Percentiles rank a stretch among this genome's conserved stretches.
These are phyloP conservation scores for Agonum fuliginosum DNA, from an alignment of 2,888 invertebrate genomes.

Conservation along the genomic window DNA sequence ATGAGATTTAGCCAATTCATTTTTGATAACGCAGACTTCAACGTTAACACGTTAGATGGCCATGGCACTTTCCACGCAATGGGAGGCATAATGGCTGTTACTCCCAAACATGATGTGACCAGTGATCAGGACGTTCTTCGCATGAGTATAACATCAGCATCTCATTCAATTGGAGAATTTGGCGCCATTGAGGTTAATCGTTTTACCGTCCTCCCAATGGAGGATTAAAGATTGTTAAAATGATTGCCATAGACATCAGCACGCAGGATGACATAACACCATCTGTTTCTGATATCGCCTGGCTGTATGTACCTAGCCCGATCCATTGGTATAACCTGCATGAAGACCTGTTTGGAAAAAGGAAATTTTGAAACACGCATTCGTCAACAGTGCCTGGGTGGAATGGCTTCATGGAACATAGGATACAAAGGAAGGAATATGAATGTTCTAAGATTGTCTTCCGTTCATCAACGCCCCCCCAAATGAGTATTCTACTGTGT, in stretches of 20 bases:
- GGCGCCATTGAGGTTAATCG: too few relatives aligned
- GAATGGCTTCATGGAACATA: conserved; percentile 62
- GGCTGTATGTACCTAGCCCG: conserved; percentile 60
- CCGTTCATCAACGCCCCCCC: conserved; percentile 68
- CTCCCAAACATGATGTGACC: too few relatives aligned
- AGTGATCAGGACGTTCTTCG: conserved; percentile 42
- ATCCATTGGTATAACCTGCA: too few relatives aligned
- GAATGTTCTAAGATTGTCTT: conserved; percentile 64
- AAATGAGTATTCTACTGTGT: conserved; percentile 66
- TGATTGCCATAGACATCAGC: not conserved
- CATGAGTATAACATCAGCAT: conserved; percentile 1
- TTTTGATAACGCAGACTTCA: too few relatives aligned
- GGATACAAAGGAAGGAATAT: conserved; percentile 55
- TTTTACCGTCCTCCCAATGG: not conserved
- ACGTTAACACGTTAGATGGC: too few relatives aligned
- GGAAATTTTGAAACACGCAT: too few relatives aligned
- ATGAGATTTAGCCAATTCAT: too few relatives aligned
- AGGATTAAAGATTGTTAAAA: not conserved
- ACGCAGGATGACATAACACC: not conserved
- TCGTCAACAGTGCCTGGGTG: conserved; percentile 62
- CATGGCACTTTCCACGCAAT: too few relatives aligned
- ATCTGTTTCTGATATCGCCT: conserved; percentile 41
- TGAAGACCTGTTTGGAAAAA: too few relatives aligned
- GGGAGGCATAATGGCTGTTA: too few relatives aligned
- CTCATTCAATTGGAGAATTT: not conserved